Base-by-base conservation (phyloP, 2,888 invertebrate species). In the Charanyca ferruginea region DNA sequence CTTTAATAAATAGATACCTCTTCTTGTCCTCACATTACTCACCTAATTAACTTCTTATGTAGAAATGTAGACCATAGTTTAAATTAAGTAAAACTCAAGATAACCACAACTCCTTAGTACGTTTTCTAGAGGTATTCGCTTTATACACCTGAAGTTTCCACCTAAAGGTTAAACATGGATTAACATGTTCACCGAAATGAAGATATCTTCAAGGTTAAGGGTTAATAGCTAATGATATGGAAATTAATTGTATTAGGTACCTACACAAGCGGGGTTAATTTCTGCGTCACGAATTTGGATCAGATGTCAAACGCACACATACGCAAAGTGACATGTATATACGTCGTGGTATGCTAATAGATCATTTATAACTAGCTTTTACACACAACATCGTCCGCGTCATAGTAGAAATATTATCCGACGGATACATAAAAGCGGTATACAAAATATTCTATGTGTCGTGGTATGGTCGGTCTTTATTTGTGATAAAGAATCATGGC, bases 31-130 rank as follows among this genome's bases (percentile, higher is more conserved):
- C n/a, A n/a, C n/a, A n/a, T n/a, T 9, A 32, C 9, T 20, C 32
- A 65, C 73, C n/a, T 23, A 18, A 8, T 41, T 22, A 66, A 71
- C 63, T 48, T 41, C n/a, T 28, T 47, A 66, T 48, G 66, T 63
- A 41, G 11, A 0, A 66, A 45, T 55, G 44, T 55, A 69, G 55
- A 69, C 35, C 22, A 64, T 54, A 53, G 53, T 55, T 51, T 71
- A 49, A 72, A 55, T 55, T 55, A 52, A 62, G 45, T 76, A 7
- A n/a, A 45, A 47, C 53, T 35, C n/a, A 49, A 77, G 45, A 58
- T 45, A 57, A 71, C 55, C 16, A 22, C 32, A 32, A 9, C 11
- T 25, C 52, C 32, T 7, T 35, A 16, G n/a, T 49, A 44, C 22
- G 23, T 38, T 48, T 57, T 22, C 11, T 20, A 49, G 57, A 53